These are phyloP conservation scores for Sebastes fasciatus DNA, from an alignment of 2,113 vertebrate species.

Conservation along the genomic window DNA sequence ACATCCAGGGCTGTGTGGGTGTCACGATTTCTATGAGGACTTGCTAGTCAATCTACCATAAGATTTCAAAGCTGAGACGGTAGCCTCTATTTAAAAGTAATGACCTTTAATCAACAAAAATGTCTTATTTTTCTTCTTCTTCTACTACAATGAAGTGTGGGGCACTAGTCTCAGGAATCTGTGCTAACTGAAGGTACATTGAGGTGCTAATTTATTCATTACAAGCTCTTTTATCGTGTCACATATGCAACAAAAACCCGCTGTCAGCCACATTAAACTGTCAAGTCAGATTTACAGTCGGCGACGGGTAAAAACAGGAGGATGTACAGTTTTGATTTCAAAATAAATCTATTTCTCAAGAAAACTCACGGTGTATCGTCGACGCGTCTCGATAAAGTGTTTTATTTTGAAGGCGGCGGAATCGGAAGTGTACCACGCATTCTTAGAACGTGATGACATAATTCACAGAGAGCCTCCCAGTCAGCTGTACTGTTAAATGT, in stretches of 20 bases:
- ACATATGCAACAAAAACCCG: background rate
- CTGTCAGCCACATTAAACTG: background rate
- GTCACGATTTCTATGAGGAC: background rate
- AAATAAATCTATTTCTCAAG: background rate
- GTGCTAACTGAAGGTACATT: background rate
- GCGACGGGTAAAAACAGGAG: background rate
- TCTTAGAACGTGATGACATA: constrained; percentile 47
- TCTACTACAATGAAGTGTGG: background rate
- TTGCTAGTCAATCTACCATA: no score
- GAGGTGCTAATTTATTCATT: background rate
- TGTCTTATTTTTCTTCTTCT: background rate
- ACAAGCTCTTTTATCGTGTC: background rate
- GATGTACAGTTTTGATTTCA: background rate
- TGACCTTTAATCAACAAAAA: background rate
- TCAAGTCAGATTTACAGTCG: constrained; percentile 43
- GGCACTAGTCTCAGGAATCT: background rate
- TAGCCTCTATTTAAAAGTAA: background rate
- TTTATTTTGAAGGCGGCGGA: constrained; percentile 49
- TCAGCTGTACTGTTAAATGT: constrained; percentile 49
- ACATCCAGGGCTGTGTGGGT: background rate
- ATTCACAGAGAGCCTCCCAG: constrained; percentile 1
- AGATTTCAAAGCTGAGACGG: background rate
- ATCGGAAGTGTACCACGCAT: constrained; percentile 17
- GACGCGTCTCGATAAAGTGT: accelerated
- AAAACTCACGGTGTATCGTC: accelerated